Percentiles rank a stretch among this genome's conserved stretches.
Conservation (phyloP, 2,797 vertebrate species). For the Coendou prehensilis region DNA sequence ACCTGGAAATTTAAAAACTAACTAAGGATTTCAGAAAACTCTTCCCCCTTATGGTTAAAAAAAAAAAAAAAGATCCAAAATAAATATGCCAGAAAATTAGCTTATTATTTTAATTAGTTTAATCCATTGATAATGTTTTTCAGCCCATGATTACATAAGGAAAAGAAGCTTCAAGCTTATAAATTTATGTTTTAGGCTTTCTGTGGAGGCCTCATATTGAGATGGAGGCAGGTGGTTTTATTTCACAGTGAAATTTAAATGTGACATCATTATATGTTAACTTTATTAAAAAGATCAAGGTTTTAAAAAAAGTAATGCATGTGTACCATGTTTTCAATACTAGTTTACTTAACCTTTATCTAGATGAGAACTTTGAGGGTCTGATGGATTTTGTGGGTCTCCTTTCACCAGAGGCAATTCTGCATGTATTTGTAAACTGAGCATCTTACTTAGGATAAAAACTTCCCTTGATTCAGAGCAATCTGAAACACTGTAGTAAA, state of each 20-base stretch:
- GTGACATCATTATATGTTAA: background rate
- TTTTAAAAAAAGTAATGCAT: constrained; percentile 48
- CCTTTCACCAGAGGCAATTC: constrained; percentile 60
- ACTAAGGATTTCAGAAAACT: constrained; percentile 82
- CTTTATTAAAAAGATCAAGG: constrained; percentile 56
- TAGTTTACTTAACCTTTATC: constrained; percentile 51
- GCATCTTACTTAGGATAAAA: constrained; percentile 31
- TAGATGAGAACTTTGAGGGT: constrained; percentile 46
- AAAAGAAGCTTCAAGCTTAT: constrained; percentile 58
- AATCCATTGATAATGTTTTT: constrained; percentile 63
- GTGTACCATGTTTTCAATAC: constrained; percentile 36
- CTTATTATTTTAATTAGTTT: constrained; percentile 79
- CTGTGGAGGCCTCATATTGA: constrained; percentile 25
- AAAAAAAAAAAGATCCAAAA: constrained; percentile 81
- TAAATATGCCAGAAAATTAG: constrained; percentile 39
- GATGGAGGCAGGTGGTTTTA: constrained; percentile 34
- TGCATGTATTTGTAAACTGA: constrained; percentile 19
- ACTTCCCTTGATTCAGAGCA: background rate
- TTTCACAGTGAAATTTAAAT: constrained; percentile 52
- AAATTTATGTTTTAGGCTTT: constrained; percentile 37
- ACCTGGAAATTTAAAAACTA: constrained; percentile 83
- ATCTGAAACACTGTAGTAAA: constrained; percentile 6
- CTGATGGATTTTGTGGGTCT: background rate
- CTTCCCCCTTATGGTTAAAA: constrained; percentile 80
- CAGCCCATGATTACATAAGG: constrained; percentile 66